These are phyloP conservation scores for Lacerta viridis DNA, from an alignment of 2,797 vertebrate species.

Conservation along the genomic window DNA sequence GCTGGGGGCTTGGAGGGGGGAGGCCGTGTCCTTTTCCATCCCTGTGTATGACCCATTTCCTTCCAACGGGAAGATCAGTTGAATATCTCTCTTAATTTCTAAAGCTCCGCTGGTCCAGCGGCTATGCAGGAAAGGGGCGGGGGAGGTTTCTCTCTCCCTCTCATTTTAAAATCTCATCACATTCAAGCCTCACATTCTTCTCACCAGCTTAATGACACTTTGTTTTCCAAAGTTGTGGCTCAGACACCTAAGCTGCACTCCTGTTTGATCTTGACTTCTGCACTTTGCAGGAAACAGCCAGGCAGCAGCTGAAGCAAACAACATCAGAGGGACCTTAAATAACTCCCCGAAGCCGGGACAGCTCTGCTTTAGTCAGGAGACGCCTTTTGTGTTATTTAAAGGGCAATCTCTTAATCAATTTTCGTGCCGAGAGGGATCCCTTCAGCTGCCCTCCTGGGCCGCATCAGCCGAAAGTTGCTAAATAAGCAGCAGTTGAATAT, in stretches of 20 bases:
- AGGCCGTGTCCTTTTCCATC: neutral
- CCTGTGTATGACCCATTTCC: neutral
- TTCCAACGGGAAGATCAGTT: conserved; percentile 5
- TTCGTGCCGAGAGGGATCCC: fast-evolving
- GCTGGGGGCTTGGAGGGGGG: too few relatives aligned
- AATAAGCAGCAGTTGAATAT: neutral
- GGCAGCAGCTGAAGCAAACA: conserved; percentile 64
- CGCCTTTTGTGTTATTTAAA: neutral
- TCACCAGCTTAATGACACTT: conserved; percentile 23
- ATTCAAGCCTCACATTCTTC: fast-evolving
- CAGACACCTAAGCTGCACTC: conserved; percentile 33
- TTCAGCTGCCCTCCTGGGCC: neutral
- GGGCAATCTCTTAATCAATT: neutral
- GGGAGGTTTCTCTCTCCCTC: neutral
- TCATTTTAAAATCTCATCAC: neutral
- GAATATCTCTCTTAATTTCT: neutral
- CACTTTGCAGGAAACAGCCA: conserved; percentile 62
- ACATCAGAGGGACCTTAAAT: conserved; percentile 49
- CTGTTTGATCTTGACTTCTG: conserved; percentile 77
- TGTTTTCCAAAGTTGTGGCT: conserved; percentile 52
- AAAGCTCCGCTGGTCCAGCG: fast-evolving
- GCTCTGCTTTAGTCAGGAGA: conserved; percentile 24
- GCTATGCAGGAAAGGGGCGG: conserved; percentile 48
- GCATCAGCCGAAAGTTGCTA: neutral
- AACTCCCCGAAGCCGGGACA: neutral